A percentile compares a stretch with the other conserved stretches of the same genome.
Evolutionary conservation across 2,113 vertebrate species (phyloP).

Genomic region (Campylomormyrus numenius): DNA sequence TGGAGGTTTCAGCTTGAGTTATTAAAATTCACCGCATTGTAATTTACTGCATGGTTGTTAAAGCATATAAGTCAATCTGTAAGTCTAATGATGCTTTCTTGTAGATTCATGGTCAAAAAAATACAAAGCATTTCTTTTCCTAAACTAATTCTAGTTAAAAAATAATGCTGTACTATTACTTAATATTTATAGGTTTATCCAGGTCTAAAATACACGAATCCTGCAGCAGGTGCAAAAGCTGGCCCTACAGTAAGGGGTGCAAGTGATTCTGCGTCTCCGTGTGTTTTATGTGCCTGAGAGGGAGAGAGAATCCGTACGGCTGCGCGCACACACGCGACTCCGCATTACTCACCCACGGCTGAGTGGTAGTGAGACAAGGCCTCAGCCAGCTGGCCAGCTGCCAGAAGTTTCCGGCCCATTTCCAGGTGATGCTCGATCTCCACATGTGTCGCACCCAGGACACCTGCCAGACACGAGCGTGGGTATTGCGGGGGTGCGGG

Average conservation of each 20-base stretch:
- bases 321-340: not conserved
- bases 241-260: not conserved
- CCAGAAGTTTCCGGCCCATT: constrained; percentile 73
- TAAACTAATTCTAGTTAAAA: not conserved
- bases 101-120: not conserved
- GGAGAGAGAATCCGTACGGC: no score
- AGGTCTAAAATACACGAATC: not conserved
- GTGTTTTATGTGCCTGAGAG: no score
- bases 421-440: constrained; percentile 77
- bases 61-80: not conserved
- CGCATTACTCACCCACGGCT: constrained; percentile 65
- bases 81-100: not conserved
- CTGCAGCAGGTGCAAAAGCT: not conserved
- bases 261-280: not conserved
- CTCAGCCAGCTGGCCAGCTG: constrained; percentile 73
- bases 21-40: not conserved
- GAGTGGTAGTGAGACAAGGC: constrained; percentile 76
- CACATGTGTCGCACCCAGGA: constrained; percentile 63
- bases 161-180: not conserved
- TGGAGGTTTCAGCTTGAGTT: not conserved
- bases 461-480: constrained; percentile 51
- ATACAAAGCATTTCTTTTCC: not conserved
- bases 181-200: not conserved
- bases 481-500: not conserved
- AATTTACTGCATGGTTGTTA: not conserved